Percentiles rank a stretch among this genome's conserved stretches.
Evolutionary conservation across 2,888 invertebrate genomes (phyloP).

Genomic region (Ormyrus thymus): DNA sequence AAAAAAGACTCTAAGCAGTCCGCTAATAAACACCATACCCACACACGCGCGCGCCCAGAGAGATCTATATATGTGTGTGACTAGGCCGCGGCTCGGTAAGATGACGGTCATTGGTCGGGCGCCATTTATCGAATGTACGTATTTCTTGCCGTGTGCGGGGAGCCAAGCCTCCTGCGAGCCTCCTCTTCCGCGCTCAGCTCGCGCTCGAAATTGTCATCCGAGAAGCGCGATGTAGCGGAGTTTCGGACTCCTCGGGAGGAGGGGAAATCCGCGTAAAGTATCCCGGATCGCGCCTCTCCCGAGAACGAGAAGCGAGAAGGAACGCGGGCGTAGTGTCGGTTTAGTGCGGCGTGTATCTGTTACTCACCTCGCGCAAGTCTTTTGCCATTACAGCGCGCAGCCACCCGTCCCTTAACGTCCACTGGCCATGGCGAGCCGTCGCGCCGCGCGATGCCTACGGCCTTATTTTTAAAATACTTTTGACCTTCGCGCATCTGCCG

Average conservation of each 20-base stretch:
- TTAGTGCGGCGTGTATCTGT: slow-evolving; percentile 11
- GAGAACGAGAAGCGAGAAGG: no score
- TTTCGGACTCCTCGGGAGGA: neutral
- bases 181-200: no score
- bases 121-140: no score
- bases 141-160: no score
- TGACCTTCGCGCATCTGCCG: slow-evolving; percentile 75
- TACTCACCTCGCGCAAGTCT: slow-evolving; percentile 86
- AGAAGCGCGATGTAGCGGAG: neutral
- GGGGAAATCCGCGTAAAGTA: neutral
- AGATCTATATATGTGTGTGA: no score
- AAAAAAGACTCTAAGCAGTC: no score
- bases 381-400: slow-evolving; percentile 84
- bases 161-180: no score
- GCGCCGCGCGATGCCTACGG: slow-evolving; percentile 60
- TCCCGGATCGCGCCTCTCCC: no score
- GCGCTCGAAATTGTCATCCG: neutral
- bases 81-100: neutral
- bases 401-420: slow-evolving; percentile 87
- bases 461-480: slow-evolving; percentile 75
- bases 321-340: no score
- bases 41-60: no score
- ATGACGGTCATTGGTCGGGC: slow-evolving; percentile 1
- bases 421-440: slow-evolving; percentile 79
- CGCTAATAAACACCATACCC: no score